Percentiles rank a stretch among this genome's conserved stretches.
Conservation (phyloP, 2,797 vertebrate genomes). For the Etheostoma nigrum region DNA sequence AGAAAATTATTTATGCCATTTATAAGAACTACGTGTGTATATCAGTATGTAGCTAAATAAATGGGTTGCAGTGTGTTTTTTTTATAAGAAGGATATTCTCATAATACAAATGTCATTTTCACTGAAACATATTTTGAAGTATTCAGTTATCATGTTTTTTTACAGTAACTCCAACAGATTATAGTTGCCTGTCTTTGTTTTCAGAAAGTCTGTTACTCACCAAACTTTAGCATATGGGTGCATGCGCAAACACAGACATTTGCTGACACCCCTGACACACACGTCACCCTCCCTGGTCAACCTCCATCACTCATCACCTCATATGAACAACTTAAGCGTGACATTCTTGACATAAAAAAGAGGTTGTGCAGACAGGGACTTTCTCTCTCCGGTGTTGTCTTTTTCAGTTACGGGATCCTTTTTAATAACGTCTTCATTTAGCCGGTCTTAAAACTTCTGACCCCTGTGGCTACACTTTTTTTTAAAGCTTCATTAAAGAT, state of each 20-base stretch:
- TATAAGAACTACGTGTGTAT: not conserved
- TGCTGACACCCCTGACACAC: constrained; percentile 29
- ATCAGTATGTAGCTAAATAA: not conserved
- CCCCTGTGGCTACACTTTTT: constrained; percentile 12
- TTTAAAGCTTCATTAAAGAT: constrained; percentile 15
- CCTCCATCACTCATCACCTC: constrained; percentile 47
- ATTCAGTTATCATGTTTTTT: constrained; percentile 3
- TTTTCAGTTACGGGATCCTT: constrained; percentile 1
- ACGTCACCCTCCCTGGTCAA: constrained; percentile 27
- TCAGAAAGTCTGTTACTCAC: constrained; percentile 19
- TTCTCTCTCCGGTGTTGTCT: constrained; percentile 4
- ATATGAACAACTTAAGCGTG: constrained; percentile 28
- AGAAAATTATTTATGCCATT: not conserved
- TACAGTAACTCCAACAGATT: constrained; percentile 2
- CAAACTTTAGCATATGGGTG: constrained; percentile 10
- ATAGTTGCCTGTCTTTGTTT: not conserved
- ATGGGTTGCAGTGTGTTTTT: not conserved
- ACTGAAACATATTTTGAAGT: not conserved
- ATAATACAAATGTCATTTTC: not conserved
- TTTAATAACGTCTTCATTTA: constrained; percentile 30
- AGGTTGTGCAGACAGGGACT: not conserved
- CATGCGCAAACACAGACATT: constrained; percentile 12
- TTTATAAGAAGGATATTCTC: not conserved
- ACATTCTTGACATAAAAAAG: constrained; percentile 15
- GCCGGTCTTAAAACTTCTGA: not conserved